Percentiles rank a stretch among this genome's conserved stretches.
Conservation (phyloP, 2,797 vertebrate species). For the Phoeniculus purpureus region DNA sequence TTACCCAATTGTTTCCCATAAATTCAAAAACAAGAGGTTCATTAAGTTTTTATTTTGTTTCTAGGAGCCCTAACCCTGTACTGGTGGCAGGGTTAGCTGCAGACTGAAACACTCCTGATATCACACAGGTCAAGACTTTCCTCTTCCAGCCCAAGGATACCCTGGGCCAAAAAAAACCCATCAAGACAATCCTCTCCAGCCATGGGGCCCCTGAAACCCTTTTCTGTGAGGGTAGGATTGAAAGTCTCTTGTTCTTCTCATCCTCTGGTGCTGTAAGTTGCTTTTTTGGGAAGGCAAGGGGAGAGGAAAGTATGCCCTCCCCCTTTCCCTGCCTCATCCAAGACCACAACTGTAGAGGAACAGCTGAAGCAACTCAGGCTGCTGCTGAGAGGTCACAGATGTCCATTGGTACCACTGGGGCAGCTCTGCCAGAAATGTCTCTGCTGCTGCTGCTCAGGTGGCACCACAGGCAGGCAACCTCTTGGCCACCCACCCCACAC, state of each 20-base stretch:
- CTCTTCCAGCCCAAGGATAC: neutral
- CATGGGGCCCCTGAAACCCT: neutral
- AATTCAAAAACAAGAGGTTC: neutral
- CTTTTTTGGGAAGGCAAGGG: neutral
- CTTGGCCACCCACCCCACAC: rapidly evolving
- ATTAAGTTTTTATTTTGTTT: neutral
- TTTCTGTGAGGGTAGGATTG: neutral
- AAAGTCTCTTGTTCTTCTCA: neutral
- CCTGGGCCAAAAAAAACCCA: neutral
- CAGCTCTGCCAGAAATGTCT: rapidly evolving
- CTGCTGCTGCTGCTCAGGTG: neutral
- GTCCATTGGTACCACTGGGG: neutral
- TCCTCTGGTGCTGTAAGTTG: neutral
- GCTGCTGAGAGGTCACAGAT: neutral
- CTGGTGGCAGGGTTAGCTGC: neutral
- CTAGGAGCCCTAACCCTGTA: neutral
- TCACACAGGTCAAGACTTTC: neutral
- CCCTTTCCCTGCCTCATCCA: neutral
- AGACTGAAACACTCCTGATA: neutral
- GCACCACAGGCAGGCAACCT: rapidly evolving
- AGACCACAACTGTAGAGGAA: neutral
- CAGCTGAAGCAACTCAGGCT: neutral
- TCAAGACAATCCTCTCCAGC: neutral
- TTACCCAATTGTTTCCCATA: neutral
- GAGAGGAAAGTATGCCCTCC: neutral